Conservation (phyloP, 2,888 invertebrate species). For the Bunonema sp. region DNA sequence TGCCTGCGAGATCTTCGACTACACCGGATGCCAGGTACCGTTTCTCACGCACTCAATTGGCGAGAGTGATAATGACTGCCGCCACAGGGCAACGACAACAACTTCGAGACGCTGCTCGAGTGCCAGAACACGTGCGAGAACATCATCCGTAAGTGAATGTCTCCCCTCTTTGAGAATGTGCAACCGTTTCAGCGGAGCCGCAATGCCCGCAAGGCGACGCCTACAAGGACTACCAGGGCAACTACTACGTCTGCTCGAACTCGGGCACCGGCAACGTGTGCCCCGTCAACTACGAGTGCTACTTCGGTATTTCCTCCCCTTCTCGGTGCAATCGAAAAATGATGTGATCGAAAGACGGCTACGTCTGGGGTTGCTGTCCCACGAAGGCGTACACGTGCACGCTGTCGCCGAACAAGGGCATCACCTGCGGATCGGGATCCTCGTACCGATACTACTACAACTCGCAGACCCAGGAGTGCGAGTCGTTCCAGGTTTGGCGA, state of each 20-base stretch:
- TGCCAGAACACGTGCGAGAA: constrained; percentile 43
- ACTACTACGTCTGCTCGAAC: constrained; percentile 38
- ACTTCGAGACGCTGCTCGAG: constrained; percentile 38
- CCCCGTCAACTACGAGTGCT: constrained; percentile 32
- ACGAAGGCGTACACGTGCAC: constrained; percentile 42
- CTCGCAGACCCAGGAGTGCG: constrained; percentile 33
- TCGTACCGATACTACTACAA: constrained; percentile 37
- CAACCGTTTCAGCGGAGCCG: constrained; percentile 33
- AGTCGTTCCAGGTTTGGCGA: constrained; percentile 18
- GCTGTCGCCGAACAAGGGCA: constrained; percentile 34
- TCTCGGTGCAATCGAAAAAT: no score
- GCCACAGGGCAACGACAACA: constrained; percentile 32
- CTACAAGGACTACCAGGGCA: constrained; percentile 43
- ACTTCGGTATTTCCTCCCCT: no score
- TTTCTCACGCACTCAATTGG: not conserved
- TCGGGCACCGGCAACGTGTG: constrained; percentile 30
- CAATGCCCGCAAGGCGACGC: constrained; percentile 43
- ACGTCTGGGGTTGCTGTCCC: constrained; percentile 42
- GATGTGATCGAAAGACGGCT: constrained; percentile 28
- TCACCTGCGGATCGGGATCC: constrained; percentile 38
- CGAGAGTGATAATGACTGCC: not conserved
- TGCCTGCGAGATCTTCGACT: constrained; percentile 40
- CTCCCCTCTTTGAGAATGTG: no score
- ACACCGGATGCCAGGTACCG: constrained; percentile 30
- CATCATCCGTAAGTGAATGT: constrained; percentile 25